A percentile compares a stretch with the other conserved stretches of the same genome.
Conservation (phyloP, 2,888 invertebrate genomes). For the Abscondita cerata region DNA sequence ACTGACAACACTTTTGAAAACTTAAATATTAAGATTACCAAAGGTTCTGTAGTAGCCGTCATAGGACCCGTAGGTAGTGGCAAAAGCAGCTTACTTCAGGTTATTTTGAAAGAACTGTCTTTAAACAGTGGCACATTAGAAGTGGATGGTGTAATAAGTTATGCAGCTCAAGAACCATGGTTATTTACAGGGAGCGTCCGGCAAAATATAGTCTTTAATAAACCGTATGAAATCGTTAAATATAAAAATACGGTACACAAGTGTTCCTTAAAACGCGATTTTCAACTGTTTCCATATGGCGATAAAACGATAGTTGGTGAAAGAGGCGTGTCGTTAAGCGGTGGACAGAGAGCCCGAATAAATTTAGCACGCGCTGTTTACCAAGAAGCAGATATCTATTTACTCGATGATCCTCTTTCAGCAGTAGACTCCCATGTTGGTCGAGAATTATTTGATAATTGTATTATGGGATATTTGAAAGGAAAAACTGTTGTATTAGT, state of each 20-base stretch:
- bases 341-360: slow-evolving; percentile 76
- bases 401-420: slow-evolving; percentile 78
- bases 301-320: slow-evolving; percentile 83
- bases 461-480: slow-evolving; percentile 66
- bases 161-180: slow-evolving; percentile 88
- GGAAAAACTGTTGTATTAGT: slow-evolving; percentile 78
- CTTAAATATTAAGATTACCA: slow-evolving; percentile 59
- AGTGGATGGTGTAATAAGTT: slow-evolving; percentile 71
- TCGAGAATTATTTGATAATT: slow-evolving; percentile 67
- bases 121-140: slow-evolving; percentile 65
- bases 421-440: slow-evolving; percentile 79
- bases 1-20: slow-evolving; percentile 59
- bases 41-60: slow-evolving; percentile 62
- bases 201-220: slow-evolving; percentile 84
- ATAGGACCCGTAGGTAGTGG: slow-evolving; percentile 77
- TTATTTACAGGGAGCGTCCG: slow-evolving; percentile 72
- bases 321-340: slow-evolving; percentile 74
- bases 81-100: slow-evolving; percentile 68
- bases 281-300: slow-evolving; percentile 73
- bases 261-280: slow-evolving; percentile 74
- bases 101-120: slow-evolving; percentile 76
- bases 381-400: slow-evolving; percentile 74
- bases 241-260: slow-evolving; percentile 70
- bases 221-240: slow-evolving; percentile 68
- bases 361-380: slow-evolving; percentile 72